Conservation (phyloP, 2,888 invertebrate species). For the Macroteleia sp. region DNA sequence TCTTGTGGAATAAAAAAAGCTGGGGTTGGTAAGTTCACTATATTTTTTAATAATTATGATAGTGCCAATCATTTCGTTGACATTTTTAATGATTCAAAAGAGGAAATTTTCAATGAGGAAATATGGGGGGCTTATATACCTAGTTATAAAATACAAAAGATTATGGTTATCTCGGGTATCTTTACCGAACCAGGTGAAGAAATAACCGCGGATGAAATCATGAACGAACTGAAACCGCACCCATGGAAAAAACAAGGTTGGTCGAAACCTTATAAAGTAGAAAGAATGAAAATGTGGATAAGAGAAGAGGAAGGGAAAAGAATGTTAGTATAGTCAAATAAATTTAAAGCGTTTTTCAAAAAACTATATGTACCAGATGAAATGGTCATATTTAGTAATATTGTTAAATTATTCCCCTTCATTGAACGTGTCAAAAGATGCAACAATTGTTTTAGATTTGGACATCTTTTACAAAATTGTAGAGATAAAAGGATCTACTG, state of each 20-base stretch:
- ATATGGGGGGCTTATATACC: constrained; percentile 1
- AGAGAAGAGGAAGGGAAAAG: not conserved
- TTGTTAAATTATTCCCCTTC: not conserved
- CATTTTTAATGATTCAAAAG: no score
- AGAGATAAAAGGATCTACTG: constrained; percentile 2
- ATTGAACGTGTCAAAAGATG: constrained; percentile 1
- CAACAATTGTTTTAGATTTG: not conserved
- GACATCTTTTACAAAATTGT: not conserved
- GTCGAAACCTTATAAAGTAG: constrained; percentile 7
- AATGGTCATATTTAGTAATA: not conserved
- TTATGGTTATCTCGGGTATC: not conserved
- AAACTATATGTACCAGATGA: not conserved
- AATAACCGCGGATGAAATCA: not conserved
- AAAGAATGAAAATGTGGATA: not conserved
- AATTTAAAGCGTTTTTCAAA: constrained; percentile 8
- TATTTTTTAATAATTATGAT: no score
- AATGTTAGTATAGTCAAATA: not conserved
- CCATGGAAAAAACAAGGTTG: not conserved
- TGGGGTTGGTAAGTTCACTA: no score
- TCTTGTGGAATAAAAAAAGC: no score
- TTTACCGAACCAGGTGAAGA: not conserved
- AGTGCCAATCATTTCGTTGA: no score
- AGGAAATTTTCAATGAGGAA: no score
- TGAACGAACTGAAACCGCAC: not conserved
- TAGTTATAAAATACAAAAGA: not conserved